Evolutionary conservation across 2,888 invertebrate species (phyloP).

Genomic region (Clepsis dumicolana): DNA sequence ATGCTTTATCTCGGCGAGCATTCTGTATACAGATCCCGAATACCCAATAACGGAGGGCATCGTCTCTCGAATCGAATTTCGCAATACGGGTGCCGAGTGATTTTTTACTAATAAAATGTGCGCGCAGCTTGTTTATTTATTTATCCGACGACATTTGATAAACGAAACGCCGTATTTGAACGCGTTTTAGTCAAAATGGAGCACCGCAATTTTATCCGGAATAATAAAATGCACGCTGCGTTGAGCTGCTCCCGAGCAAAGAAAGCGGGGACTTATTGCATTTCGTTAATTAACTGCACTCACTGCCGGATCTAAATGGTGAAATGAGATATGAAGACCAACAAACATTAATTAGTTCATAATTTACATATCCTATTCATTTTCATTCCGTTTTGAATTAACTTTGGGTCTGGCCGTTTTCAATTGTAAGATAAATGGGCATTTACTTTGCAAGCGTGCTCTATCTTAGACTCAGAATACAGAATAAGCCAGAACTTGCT

Average conservation of each 20-base stretch:
- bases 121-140: constrained; percentile 41
- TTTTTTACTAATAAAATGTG: constrained; percentile 69
- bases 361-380: constrained; percentile 25
- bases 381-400: neutral
- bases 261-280: constrained; percentile 66
- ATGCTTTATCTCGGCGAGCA: constrained; percentile 48
- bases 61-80: constrained; percentile 68
- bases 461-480: no score
- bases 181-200: constrained; percentile 34
- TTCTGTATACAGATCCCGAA: constrained; percentile 60
- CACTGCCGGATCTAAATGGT: constrained; percentile 23
- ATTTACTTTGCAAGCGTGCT: no score
- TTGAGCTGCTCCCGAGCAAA: constrained; percentile 59
- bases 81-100: constrained; percentile 53
- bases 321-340: constrained; percentile 33
- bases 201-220: constrained; percentile 55
- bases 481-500: no score
- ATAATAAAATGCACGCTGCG: constrained; percentile 56
- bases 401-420: no score
- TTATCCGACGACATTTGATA: constrained; percentile 33
- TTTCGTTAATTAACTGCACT: constrained; percentile 53
- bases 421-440: no score
- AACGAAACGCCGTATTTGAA: constrained; percentile 32
- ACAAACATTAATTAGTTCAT: constrained; percentile 38
- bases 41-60: constrained; percentile 71